Evolutionary conservation across 2,113 vertebrate genomes (phyloP), one percentile per base, ranked within the genome.

Genomic region (Rostratula benghalensis): DNA sequence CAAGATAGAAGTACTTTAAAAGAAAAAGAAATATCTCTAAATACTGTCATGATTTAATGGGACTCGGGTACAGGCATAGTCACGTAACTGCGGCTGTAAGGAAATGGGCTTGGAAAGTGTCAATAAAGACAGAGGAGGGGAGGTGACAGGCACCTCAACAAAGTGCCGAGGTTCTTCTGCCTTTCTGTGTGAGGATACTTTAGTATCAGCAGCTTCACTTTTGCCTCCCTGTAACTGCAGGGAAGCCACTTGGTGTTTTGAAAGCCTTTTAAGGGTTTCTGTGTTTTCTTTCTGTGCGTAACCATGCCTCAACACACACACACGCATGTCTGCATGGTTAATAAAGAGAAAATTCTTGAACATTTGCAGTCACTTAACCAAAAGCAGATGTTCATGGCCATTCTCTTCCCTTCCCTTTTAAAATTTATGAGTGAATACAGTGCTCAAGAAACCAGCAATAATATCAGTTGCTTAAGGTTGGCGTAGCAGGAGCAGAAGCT

Each of bases 361-460:
- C 16, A 1, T 68, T 87, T 67, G 75, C 51, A 84, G 60, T 41
- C 65, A 13, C 51, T 82, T 92, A 89, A 86, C 53, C 48, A 83
- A 93, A 96, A 87, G 39, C 89, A 89, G 89, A 89, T 87, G 83
- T 37, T 91, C 41, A 0, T 31, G 86, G 70, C 43, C 15, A 1
- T 67, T 39, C 71, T 68, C 11, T 89, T 79, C 35, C 53, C 35
- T 82, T 90, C 35, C 48, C 57, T 77, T 83, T 82, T 43, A 57
- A 60, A 75, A 87, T 79, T 15, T 2, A 60, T 57, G 86, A 84
- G 56, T 24, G 88, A 87, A 61, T 0, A 0, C 31, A 2, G 85
- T 84, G 90, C 89, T 95, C 92, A 91, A 57, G 45, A 74, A 45
- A 41, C n/a, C 94, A 84, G 92, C 89, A 91, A 31, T 89, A 73